phyloP scores from a whole-genome alignment of 2,797 vertebrate species.

The Alcedo quadribrachys region DNA sequence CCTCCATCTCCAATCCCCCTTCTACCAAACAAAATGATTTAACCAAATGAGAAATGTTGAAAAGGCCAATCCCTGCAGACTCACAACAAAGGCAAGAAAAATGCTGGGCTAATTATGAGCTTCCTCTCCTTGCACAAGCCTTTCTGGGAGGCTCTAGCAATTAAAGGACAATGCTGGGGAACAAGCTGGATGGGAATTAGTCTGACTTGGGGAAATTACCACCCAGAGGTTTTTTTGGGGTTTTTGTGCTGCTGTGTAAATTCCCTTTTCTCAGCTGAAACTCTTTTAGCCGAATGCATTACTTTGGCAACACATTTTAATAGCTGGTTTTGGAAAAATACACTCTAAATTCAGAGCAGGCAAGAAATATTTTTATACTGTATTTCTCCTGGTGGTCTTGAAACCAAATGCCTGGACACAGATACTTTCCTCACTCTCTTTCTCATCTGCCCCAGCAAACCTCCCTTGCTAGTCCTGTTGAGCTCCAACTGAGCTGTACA shows the following conservation, averaged over 20 bases:
- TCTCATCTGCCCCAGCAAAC: background rate
- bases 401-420: background rate
- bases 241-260: background rate
- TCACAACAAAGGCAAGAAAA: background rate
- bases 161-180: background rate
- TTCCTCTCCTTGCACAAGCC: background rate
- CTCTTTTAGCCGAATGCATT: background rate
- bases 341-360: background rate
- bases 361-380: background rate
- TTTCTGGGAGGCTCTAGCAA: background rate
- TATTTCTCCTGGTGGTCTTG: background rate
- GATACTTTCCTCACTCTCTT: background rate
- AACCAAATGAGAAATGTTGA: background rate
- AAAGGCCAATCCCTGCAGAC: background rate
- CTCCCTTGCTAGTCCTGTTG: background rate
- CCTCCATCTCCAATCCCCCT: background rate
- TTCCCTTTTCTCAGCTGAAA: background rate
- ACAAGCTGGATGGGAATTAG: background rate
- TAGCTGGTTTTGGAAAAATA: background rate
- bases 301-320: background rate
- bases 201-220: background rate
- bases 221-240: background rate
- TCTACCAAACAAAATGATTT: background rate
- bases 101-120: background rate
- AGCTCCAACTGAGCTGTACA: background rate